Conservation (phyloP, 2,797 vertebrate genomes). For the Pipistrellus kuhlii region DNA sequence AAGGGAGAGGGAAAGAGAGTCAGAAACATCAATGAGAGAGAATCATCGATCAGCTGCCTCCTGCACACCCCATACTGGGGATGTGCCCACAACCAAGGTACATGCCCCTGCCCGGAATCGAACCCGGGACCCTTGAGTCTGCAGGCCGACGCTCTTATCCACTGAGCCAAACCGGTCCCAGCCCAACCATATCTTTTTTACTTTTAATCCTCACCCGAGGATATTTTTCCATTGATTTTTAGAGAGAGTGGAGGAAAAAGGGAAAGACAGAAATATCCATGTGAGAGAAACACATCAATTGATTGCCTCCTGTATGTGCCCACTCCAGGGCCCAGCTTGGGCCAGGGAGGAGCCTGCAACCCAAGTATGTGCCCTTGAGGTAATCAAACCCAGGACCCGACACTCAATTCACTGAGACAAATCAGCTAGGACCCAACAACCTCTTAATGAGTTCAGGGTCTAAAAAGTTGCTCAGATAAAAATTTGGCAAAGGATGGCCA, state of each 20-base stretch:
- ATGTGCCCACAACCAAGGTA: too few species aligned
- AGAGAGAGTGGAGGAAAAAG: background rate
- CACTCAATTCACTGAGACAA: background rate
- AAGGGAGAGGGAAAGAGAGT: too few species aligned
- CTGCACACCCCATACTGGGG: too few species aligned
- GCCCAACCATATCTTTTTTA: background rate
- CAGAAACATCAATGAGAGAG: too few species aligned
- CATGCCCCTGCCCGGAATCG: too few species aligned
- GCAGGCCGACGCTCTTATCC: too few species aligned
- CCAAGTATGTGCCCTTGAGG: too few species aligned
- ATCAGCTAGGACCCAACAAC: background rate
- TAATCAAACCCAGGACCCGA: background rate
- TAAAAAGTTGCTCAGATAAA: slow-evolving; percentile 17
- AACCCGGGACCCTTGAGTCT: too few species aligned
- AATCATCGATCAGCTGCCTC: too few species aligned
- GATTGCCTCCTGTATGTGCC: background rate
- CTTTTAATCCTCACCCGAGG: background rate
- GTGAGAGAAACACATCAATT: background rate
- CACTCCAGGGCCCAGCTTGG: too few species aligned
- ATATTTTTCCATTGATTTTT: background rate
- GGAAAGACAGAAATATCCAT: background rate
- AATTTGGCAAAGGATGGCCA: background rate
- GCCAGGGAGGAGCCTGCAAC: too few species aligned
- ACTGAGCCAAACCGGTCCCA: too few species aligned
- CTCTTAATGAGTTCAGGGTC: background rate